Conservation (phyloP, 2,888 invertebrate species). For the Drosophila picticornis region DNA sequence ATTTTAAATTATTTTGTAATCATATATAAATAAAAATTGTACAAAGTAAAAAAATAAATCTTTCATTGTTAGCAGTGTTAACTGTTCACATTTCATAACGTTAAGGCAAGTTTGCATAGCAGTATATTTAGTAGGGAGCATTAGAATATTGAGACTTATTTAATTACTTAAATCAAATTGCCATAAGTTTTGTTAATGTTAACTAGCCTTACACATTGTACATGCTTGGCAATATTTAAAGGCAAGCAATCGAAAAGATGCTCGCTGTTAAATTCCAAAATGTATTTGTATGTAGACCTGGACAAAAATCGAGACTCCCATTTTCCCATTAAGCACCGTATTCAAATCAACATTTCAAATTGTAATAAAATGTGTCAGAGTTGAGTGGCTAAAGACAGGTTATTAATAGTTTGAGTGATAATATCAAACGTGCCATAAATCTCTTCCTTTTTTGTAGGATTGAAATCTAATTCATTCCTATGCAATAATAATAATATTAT, state of each 20-base stretch:
- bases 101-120: no score
- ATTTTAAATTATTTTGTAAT: not conserved
- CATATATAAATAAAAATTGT: not conserved
- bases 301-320: no score
- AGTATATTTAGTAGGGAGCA: conserved; percentile 25
- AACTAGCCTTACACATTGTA: no score
- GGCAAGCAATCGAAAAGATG: no score
- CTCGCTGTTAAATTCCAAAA: no score
- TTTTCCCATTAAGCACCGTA: no score
- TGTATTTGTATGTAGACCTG: no score
- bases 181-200: no score
- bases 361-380: not conserved
- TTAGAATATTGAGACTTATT: no score
- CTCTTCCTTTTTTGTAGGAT: not conserved
- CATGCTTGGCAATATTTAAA: no score
- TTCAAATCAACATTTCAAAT: not conserved
- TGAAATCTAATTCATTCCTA: not conserved
- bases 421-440: not conserved
- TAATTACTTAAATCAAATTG: no score
- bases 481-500: not conserved
- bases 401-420: not conserved
- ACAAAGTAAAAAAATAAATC: no score
- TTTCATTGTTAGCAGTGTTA: not conserved
- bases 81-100: not conserved
- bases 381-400: not conserved